These are phyloP conservation scores for Melanotaenia boesemani DNA, from an alignment of 2,797 vertebrate genomes.

Conservation along the genomic window DNA sequence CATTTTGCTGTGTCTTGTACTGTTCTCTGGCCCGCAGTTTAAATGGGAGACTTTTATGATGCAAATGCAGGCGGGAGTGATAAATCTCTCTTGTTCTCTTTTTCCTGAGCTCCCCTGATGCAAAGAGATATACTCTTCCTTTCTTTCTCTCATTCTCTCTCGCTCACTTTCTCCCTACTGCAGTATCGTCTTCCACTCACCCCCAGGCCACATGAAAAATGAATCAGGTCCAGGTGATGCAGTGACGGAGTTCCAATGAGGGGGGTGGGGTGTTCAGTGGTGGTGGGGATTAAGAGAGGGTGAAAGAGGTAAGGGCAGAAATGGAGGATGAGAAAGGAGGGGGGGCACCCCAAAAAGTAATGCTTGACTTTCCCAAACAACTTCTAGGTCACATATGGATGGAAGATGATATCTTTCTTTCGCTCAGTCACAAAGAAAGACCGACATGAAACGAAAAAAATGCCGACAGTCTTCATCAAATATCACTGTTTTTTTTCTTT, in stretches of 20 bases:
- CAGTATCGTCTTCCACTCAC: slow-evolving; percentile 72
- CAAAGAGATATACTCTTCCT: slow-evolving; percentile 58
- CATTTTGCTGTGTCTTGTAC: slow-evolving; percentile 69
- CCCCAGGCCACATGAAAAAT: slow-evolving; percentile 80
- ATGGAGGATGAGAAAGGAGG: background rate
- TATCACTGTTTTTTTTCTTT: no score
- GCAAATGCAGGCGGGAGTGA: slow-evolving; percentile 76
- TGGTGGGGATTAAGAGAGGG: background rate
- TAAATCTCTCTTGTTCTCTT: slow-evolving; percentile 71
- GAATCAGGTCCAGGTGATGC: slow-evolving; percentile 73
- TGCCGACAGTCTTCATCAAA: background rate
- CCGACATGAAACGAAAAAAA: background rate
- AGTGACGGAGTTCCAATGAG: slow-evolving; percentile 19
- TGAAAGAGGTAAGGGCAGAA: slow-evolving; percentile 10
- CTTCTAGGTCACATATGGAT: slow-evolving; percentile 66
- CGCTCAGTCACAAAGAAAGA: slow-evolving; percentile 6
- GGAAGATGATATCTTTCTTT: slow-evolving; percentile 26
- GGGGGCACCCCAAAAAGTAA: slow-evolving; percentile 57
- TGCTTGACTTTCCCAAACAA: slow-evolving; percentile 57
- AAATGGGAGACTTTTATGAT: slow-evolving; percentile 81
- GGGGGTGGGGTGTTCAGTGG: background rate
- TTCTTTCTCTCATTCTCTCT: slow-evolving; percentile 29
- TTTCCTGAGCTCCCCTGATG: slow-evolving; percentile 61
- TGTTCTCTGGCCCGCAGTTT: slow-evolving; percentile 64
- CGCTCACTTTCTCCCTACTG: slow-evolving; percentile 48